Conservation (phyloP, 2,113 vertebrate species). For the Balaeniceps rex region DNA sequence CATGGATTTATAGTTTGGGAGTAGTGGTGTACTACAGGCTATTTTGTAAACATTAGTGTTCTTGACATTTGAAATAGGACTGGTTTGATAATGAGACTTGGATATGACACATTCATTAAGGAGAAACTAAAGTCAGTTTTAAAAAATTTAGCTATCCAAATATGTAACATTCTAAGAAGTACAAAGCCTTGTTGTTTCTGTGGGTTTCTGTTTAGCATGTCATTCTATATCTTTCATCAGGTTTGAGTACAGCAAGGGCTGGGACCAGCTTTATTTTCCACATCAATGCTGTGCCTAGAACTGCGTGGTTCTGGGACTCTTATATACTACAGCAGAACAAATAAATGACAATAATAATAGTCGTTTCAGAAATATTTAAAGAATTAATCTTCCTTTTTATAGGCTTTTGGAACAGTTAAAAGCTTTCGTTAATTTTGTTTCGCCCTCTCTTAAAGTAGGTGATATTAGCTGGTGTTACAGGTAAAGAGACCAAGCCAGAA, state of each 20-base stretch:
- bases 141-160: not conserved
- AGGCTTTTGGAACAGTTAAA: not conserved
- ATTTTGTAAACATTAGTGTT: not conserved
- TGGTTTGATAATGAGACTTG: not conserved
- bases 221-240: not conserved
- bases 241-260: not conserved
- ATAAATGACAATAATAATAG: not conserved
- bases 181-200: not conserved
- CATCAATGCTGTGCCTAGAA: not conserved
- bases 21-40: not conserved
- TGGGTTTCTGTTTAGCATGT: not conserved
- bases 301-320: not conserved
- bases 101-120: not conserved
- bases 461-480: not conserved
- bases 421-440: not conserved
- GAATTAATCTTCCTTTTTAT: not conserved
- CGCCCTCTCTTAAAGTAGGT: not conserved
- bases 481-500: not conserved
- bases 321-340: not conserved
- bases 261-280: not conserved
- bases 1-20: not conserved
- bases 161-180: not conserved
- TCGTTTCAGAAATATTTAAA: not conserved
- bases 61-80: not conserved
- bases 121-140: not conserved